These are phyloP conservation scores for Parnassius glacialis DNA, from an alignment of 2,888 invertebrate genomes.

Conservation along the genomic window DNA sequence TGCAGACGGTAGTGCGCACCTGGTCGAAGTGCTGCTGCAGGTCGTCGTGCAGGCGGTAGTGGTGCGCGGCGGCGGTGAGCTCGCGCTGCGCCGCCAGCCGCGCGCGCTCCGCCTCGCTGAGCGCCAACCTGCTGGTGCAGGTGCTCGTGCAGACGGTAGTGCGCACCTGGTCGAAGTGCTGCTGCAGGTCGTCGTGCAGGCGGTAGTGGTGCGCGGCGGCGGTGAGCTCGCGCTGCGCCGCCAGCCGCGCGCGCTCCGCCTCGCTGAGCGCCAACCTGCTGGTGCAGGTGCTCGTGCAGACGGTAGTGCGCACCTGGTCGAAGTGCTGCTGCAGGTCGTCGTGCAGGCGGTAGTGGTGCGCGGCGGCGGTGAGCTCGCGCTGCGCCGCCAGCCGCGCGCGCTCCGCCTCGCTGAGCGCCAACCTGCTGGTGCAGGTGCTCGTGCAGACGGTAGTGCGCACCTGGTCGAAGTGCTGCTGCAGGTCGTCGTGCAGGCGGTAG, in stretches of 20 bases:
- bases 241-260: too few species aligned
- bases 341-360: constrained; percentile 49
- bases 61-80: too few species aligned
- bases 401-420: too few species aligned
- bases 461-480: constrained; percentile 37
- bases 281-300: constrained; percentile 84
- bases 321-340: constrained; percentile 89
- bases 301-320: constrained; percentile 77
- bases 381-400: constrained; percentile 67
- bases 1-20: too few species aligned
- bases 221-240: too few species aligned
- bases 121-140: background rate
- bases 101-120: too few species aligned
- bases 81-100: too few species aligned
- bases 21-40: too few species aligned
- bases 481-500: constrained; percentile 83
- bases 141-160: too few species aligned
- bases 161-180: constrained; percentile 86
- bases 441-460: too few species aligned
- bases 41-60: too few species aligned
- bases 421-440: too few species aligned
- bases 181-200: constrained; percentile 85
- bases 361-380: constrained; percentile 60
- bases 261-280: constrained; percentile 56
- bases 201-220: background rate